phyloP scores from a whole-genome alignment of 92 coral and sea anemone genomes.

The Galaxea fascicularis region DNA sequence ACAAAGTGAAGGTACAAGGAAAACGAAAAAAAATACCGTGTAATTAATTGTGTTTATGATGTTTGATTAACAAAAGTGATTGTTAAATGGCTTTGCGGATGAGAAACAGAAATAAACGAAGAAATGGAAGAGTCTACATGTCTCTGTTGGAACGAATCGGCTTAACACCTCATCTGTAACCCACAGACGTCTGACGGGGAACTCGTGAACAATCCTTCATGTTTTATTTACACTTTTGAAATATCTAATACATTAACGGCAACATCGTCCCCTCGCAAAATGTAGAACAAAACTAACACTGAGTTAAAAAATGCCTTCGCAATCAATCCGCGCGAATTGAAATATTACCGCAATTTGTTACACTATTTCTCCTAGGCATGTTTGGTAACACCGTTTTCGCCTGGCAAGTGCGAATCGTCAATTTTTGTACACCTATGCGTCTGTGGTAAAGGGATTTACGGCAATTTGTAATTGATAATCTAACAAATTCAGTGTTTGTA shows the following conservation, averaged over 20 bases:
- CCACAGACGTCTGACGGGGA: slow-evolving; percentile 25
- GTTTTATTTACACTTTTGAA: slow-evolving; percentile 25
- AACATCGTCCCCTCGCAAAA: not conserved
- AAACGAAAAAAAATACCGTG: not conserved
- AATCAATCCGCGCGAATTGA: not conserved
- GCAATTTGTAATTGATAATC: slow-evolving; percentile 37
- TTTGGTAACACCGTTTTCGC: slow-evolving; percentile 11
- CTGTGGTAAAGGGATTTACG: slow-evolving; percentile 36
- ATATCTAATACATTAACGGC: not conserved
- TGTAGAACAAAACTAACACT: no score
- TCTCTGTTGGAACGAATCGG: slow-evolving; percentile 35
- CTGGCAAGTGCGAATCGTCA: slow-evolving; percentile 17
- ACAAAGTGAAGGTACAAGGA: not conserved
- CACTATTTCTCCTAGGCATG: not conserved
- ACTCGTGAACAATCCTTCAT: not conserved
- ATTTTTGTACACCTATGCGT: slow-evolving; percentile 46
- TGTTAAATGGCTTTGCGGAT: not conserved
- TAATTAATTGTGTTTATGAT: not conserved
- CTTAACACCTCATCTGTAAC: slow-evolving; percentile 55
- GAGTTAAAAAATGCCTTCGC: not conserved
- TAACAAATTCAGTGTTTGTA: slow-evolving; percentile 1
- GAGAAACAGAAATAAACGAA: not conserved
- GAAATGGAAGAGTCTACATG: slow-evolving; percentile 12
- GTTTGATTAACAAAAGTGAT: not conserved
- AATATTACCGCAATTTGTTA: slow-evolving; percentile 3